phyloP scores from a whole-genome alignment of 2,797 vertebrate genomes.

The Esox masquinongy region DNA sequence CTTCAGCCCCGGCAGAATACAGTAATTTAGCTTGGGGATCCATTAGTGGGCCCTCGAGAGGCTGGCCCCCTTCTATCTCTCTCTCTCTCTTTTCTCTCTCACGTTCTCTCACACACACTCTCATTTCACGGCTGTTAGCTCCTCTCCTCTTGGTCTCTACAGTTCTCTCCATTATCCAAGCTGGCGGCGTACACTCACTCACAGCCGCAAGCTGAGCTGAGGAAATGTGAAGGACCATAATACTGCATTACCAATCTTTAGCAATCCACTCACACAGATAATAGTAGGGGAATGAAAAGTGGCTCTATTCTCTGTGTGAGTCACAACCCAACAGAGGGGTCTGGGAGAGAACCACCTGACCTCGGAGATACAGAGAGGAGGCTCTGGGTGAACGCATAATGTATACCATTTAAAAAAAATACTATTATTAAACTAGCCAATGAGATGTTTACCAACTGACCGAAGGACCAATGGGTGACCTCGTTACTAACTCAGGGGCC shows the following conservation, averaged over 20 bases:
- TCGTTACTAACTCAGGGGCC: slow-evolving; percentile 23
- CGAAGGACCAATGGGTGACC: slow-evolving; percentile 22
- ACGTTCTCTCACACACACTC: slow-evolving; percentile 59
- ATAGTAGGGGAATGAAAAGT: neutral
- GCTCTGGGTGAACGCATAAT: slow-evolving; percentile 32
- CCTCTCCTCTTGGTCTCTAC: slow-evolving; percentile 52
- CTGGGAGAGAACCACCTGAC: slow-evolving; percentile 9
- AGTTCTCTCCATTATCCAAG: slow-evolving; percentile 62
- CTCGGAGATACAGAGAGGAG: slow-evolving; percentile 9
- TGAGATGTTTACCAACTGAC: slow-evolving; percentile 40
- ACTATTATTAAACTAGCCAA: slow-evolving; percentile 46
- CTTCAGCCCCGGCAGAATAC: slow-evolving; percentile 51
- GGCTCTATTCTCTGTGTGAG: neutral
- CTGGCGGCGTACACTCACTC: slow-evolving; percentile 32
- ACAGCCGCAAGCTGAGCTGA: slow-evolving; percentile 32
- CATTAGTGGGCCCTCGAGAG: slow-evolving; percentile 59
- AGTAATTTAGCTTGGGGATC: slow-evolving; percentile 61
- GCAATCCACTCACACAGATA: slow-evolving; percentile 62
- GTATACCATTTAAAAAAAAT: slow-evolving; percentile 50
- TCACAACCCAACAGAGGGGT: neutral
- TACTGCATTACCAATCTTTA: slow-evolving; percentile 65
- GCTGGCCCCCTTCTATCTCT: slow-evolving; percentile 46
- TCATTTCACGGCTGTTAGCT: slow-evolving; percentile 75
- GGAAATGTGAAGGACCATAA: slow-evolving; percentile 60
- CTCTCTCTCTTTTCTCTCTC: slow-evolving; percentile 56